These are phyloP conservation scores for Orcinus orca DNA, from an alignment of 2,113 vertebrate genomes.

Conservation along the genomic window DNA sequence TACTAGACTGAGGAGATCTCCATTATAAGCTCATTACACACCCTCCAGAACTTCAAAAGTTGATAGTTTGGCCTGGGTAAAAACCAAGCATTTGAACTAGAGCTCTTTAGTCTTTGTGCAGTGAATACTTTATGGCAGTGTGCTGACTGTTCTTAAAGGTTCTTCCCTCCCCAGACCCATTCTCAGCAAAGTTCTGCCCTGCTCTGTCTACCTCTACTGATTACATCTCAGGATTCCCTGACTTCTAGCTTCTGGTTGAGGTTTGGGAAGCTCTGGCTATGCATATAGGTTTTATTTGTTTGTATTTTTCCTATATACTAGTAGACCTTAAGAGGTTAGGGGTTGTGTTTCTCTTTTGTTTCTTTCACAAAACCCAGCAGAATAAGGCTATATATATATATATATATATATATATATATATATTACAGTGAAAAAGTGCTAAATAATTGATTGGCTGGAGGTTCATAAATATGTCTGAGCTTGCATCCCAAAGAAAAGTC, in stretches of 20 bases:
- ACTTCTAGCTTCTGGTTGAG: not conserved
- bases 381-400: not conserved
- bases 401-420: not conserved
- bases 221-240: not conserved
- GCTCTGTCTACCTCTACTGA: not conserved
- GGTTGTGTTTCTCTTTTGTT: not conserved
- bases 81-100: not conserved
- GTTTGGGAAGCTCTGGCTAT: not conserved
- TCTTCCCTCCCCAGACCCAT: no score
- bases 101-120: not conserved
- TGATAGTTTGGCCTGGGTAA: not conserved
- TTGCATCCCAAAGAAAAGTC: constrained; percentile 1
- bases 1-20: not conserved
- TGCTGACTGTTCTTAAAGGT: not conserved
- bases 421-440: not conserved
- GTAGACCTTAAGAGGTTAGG: not conserved
- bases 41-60: not conserved
- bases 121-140: not conserved
- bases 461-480: constrained; percentile 30
- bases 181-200: not conserved
- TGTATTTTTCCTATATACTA: not conserved
- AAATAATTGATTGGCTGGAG: constrained; percentile 32
- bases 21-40: not conserved
- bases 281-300: not conserved
- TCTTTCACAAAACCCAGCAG: not conserved